Evolutionary conservation across 2,797 vertebrate genomes (phyloP), one percentile per base, ranked within the genome.

Genomic region (Cynodonichthys magdalenae): DNA sequence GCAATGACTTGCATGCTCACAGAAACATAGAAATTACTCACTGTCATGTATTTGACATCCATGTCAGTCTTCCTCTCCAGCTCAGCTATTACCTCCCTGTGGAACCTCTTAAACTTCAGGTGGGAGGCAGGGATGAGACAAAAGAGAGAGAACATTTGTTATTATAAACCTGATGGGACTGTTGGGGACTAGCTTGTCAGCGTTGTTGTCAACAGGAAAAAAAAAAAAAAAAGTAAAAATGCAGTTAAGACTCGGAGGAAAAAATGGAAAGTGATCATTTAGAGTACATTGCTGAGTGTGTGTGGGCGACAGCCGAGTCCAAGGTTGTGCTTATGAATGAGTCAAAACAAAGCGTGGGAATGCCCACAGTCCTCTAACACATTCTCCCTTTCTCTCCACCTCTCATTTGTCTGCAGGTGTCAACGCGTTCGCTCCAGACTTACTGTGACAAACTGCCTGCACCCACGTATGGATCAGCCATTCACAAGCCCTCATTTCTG

Each of bases 41-140:
- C 97, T 14, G 93, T 97, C 97, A 99, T 98, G 46, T 98, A 99
- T 87, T 98, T 99, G 41, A 98, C 94, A 63, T 99, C 97, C 86
- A 97, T 94, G 47, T 99, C 97, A 0, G 95, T 98, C 89, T 98
- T 99, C 83, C 77, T 96, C 89, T 99, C 97, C 88, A 99, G 90
- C 85, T 99, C 97, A 10, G 85, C 64, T 82, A 99, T 94, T 65
- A 98, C 95, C 74, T 98, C 97, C 79, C 94, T 94, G 86, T 98
- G 97, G 89, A 98, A 99, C 80, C 92, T 94, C 88, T 93, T 97
- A 86, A 98, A 97, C 97, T 99, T 91, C 44, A 86, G 88, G 66
- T 53, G 70, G 80, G 65, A 45, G 57, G 65, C 27, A 55, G 46
- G 44, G 19, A 47, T 14, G 45, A 42, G 51, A 60, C 51, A 47